These are phyloP conservation scores for Syrphus vitripennis DNA, from an alignment of 2,888 invertebrate genomes.

Conservation along the genomic window DNA sequence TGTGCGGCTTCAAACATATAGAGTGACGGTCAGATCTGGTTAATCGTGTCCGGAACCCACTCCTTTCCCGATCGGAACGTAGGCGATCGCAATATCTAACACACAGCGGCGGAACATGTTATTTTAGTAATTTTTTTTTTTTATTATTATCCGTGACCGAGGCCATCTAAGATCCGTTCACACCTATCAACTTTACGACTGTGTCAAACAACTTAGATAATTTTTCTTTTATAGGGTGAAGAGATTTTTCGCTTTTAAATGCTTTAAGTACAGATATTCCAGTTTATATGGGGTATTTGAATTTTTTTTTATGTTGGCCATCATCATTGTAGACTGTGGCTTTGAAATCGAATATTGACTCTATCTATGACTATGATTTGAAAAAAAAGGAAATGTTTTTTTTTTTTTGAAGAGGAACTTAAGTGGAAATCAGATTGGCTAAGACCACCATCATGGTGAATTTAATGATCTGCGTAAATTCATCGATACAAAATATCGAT, in stretches of 20 bases:
- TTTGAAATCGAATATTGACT: neutral
- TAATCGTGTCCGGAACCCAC: conserved; percentile 45
- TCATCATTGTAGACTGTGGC: conserved; percentile 13
- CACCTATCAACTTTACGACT: conserved; percentile 63
- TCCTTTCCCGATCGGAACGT: conserved; percentile 28
- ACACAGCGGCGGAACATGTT: conserved; percentile 35
- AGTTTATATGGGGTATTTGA: neutral
- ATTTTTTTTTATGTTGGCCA: neutral
- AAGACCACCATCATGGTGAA: neutral
- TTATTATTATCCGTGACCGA: conserved; percentile 57
- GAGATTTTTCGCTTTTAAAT: neutral
- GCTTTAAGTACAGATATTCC: conserved; percentile 1
- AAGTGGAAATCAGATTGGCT: neutral
- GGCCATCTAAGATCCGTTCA: conserved; percentile 58
- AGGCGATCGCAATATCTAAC: conserved; percentile 46
- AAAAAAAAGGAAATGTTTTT: neutral
- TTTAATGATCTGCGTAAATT: neutral
- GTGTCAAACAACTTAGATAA: conserved; percentile 56
- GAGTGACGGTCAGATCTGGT: conserved; percentile 41
- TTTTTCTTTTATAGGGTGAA: conserved; percentile 10
- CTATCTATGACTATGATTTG: neutral
- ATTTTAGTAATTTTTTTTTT: conserved; percentile 37
- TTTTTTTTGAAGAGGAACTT: too few species aligned
- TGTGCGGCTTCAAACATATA: neutral
- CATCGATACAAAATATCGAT: conserved; percentile 37